Percentiles rank a stretch among this genome's conserved stretches.
Evolutionary conservation across 2,888 invertebrate genomes (phyloP).

Genomic region (Tenodera sinensis): DNA sequence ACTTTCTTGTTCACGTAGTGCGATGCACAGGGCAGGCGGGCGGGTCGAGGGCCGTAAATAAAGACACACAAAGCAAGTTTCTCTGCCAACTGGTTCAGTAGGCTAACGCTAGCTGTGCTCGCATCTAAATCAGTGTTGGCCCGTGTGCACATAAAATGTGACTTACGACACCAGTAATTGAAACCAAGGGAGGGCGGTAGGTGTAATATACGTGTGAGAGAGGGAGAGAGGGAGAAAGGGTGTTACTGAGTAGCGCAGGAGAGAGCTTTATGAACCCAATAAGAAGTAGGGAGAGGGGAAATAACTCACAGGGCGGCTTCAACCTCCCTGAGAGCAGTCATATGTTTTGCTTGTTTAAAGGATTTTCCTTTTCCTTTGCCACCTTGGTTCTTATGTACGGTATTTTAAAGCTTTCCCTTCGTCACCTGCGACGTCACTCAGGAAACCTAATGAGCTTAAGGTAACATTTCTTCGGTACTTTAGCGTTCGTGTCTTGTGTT

Average conservation of each 20-base stretch:
- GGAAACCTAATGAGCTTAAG: background rate
- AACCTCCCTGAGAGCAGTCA: background rate
- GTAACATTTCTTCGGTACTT: background rate
- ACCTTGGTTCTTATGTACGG: background rate
- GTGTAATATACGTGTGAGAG: background rate
- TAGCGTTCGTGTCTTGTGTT: background rate
- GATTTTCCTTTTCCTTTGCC: background rate
- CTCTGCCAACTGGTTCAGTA: background rate
- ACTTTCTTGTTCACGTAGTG: background rate
- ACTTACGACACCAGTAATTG: background rate
- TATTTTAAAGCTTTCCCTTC: background rate
- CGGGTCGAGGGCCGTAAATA: background rate
- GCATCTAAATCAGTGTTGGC: background rate
- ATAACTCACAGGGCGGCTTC: background rate
- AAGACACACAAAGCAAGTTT: background rate
- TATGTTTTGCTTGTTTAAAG: background rate
- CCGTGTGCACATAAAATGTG: background rate
- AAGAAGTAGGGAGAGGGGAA: background rate
- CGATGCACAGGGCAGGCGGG: background rate
- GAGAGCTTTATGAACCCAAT: background rate
- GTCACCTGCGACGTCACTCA: background rate
- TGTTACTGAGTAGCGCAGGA: background rate
- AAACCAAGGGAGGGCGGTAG: background rate
- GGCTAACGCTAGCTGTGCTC: background rate
- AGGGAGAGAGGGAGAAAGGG: background rate